A percentile compares a stretch with the other conserved stretches of the same genome.
Conservation (phyloP, 2,113 vertebrate genomes). For the Rutilus rutilus region DNA sequence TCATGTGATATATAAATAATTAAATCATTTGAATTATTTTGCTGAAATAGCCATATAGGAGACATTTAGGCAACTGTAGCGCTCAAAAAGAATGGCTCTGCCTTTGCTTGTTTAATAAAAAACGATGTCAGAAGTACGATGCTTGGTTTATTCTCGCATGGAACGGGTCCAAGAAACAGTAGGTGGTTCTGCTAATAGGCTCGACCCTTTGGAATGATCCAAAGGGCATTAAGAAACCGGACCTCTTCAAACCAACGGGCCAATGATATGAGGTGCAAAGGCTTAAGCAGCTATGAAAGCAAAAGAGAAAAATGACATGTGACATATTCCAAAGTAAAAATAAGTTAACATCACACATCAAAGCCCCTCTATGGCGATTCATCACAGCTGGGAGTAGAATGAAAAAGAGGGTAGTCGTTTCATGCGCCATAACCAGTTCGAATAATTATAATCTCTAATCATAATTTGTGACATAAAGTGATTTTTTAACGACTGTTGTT, state of each 20-base stretch:
- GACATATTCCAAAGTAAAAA: slow-evolving; percentile 63
- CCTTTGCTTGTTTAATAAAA: slow-evolving; percentile 52
- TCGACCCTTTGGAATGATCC: slow-evolving; percentile 55
- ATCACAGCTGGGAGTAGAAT: slow-evolving; percentile 50
- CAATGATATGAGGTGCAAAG: slow-evolving; percentile 55
- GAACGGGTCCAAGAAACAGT: slow-evolving; percentile 55
- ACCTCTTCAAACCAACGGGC: slow-evolving; percentile 52
- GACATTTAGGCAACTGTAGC: slow-evolving; percentile 32
- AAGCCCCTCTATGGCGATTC: slow-evolving; percentile 55
- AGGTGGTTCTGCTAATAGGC: slow-evolving; percentile 61
- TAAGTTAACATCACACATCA: slow-evolving; percentile 60
- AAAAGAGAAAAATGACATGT: slow-evolving; percentile 60
- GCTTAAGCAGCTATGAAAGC: slow-evolving; percentile 64
- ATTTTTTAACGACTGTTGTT: neutral
- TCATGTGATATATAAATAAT: slow-evolving; percentile 36
- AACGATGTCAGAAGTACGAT: slow-evolving; percentile 27
- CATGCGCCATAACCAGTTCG: slow-evolving; percentile 40
- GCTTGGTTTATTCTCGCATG: slow-evolving; percentile 48
- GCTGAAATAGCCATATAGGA: neutral
- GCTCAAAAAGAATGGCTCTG: slow-evolving; percentile 24
- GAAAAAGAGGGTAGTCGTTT: slow-evolving; percentile 38
- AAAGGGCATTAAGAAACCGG: slow-evolving; percentile 50
- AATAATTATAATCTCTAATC: slow-evolving; percentile 35
- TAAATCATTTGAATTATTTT: slow-evolving; percentile 50
- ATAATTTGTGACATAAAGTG: neutral